Conservation (phyloP, 2,113 vertebrate genomes). For the rabbit (Oryctolagus cuniculus) region mOryCun1.1 NC_091443.1:78466001-78466500, state of each 20-base stretch:
- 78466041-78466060: background rate
- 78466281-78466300: background rate
- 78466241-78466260: background rate
- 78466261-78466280: background rate
- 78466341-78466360: background rate
- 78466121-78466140: background rate
- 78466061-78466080: background rate
- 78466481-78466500: background rate
- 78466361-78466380: slow-evolving; percentile 5
- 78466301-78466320: background rate
- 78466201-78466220: slow-evolving; percentile 17
- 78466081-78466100: background rate
- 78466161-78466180: background rate
- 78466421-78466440: background rate
- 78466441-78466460: background rate
- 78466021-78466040: background rate
- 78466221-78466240: background rate
- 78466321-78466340: background rate
- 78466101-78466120: background rate
- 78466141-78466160: background rate
- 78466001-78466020: background rate
- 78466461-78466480: background rate
- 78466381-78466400: slow-evolving; percentile 2
- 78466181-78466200: background rate
- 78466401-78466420: background rate